Conservation (phyloP, 92 coral and sea anemone species). For the Palythoa grandiflora region DNA sequence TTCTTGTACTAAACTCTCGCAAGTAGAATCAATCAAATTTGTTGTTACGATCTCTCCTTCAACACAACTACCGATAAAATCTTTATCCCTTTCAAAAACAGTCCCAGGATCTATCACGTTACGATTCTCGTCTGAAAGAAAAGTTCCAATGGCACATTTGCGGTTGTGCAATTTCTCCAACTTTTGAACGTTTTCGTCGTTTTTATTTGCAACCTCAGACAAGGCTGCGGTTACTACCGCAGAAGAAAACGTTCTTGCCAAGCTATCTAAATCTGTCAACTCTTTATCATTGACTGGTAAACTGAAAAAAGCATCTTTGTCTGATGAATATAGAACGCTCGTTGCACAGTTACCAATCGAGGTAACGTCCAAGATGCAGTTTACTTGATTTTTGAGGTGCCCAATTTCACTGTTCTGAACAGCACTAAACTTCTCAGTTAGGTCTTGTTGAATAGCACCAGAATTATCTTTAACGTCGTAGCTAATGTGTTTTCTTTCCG, state of each 20-base stretch:
- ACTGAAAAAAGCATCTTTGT: constrained; percentile 48
- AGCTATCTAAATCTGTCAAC: constrained; percentile 14
- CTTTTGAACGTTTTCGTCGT: background rate
- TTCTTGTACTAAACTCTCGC: constrained; percentile 32
- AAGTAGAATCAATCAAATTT: background rate
- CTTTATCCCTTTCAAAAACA: background rate
- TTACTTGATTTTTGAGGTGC: background rate
- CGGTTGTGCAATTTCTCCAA: background rate
- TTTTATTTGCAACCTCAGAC: constrained; percentile 30
- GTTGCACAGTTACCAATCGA: constrained; percentile 67
- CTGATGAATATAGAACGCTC: constrained; percentile 53
- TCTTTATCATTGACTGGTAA: constrained; percentile 5
- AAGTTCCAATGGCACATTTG: background rate
- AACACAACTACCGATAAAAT: background rate
- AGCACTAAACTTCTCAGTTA: constrained; percentile 54
- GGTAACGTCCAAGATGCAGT: constrained; percentile 10
- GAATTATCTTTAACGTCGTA: background rate
- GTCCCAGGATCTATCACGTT: constrained; percentile 1
- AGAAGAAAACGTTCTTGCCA: constrained; percentile 24
- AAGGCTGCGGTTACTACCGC: constrained; percentile 9
- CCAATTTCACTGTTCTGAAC: constrained; percentile 20
- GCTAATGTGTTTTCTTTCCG: background rate
- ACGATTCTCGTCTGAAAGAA: constrained; percentile 19
- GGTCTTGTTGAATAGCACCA: constrained; percentile 50
- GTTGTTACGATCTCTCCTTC: background rate